These are phyloP conservation scores for Pelagia noctiluca DNA, from an alignment of 30 jellyfish, hydroid and myxozoan genomes.

Conservation along the genomic window DNA sequence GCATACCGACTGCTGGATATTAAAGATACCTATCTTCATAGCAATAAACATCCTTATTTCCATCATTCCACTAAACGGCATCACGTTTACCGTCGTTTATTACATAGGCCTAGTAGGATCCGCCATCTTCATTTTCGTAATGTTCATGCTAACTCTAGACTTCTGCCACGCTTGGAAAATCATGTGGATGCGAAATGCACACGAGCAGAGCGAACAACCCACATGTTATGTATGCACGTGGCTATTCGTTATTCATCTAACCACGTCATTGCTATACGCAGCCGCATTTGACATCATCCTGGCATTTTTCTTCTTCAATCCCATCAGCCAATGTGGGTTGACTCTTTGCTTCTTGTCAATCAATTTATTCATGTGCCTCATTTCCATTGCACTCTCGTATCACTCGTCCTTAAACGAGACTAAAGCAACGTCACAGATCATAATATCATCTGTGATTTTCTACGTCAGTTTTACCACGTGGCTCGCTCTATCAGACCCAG, in stretches of 20 bases:
- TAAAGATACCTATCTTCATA: conserved; percentile 61
- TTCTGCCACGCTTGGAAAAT: conserved; percentile 88
- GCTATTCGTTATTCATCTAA: conserved; percentile 88
- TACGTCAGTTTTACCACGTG: conserved; percentile 81
- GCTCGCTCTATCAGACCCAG: conserved; percentile 97
- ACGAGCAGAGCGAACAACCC: conserved; percentile 74
- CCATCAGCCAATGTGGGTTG: conserved; percentile 67
- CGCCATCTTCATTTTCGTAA: conserved; percentile 55
- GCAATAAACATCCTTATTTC: conserved; percentile 61
- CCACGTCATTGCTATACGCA: conserved; percentile 89
- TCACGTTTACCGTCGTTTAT: conserved; percentile 62
- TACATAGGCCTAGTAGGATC: conserved; percentile 58
- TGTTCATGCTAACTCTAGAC: conserved; percentile 72
- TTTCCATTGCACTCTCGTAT: conserved; percentile 71
- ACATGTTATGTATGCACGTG: conserved; percentile 97
- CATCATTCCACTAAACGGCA: conserved; percentile 68
- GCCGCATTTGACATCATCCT: conserved; percentile 75
- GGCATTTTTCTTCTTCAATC: conserved; percentile 93
- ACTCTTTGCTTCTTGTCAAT: conserved; percentile 62
- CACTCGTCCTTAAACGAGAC: conserved; percentile 71
- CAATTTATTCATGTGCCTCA: conserved; percentile 78
- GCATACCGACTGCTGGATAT: conserved; percentile 81
- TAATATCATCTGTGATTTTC: conserved; percentile 70
- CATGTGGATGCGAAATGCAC: conserved; percentile 85
- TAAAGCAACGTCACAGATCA: conserved; percentile 81